A percentile compares a stretch with the other conserved stretches of the same genome.
Evolutionary conservation across 1,140 invertebrate genomes (phyloP).

Genomic region (Orchestia grillus): DNA sequence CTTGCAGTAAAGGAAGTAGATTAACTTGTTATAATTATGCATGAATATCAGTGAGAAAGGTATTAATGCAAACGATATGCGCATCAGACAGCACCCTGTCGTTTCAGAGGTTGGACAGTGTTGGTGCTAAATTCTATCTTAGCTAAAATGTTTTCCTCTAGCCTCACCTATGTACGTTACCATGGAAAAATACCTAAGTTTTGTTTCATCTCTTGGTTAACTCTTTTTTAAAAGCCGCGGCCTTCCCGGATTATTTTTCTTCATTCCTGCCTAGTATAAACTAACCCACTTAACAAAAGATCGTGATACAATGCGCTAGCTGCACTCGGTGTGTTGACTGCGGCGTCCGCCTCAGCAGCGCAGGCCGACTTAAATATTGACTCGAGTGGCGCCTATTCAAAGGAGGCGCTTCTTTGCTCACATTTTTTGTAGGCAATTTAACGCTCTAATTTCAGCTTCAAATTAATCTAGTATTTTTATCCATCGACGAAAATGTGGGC

Average conservation of each 20-base stretch:
- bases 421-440: constrained; percentile 39
- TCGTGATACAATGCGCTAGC: neutral
- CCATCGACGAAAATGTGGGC: neutral
- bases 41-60: neutral
- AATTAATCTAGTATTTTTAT: constrained; percentile 38
- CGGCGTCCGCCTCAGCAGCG: neutral
- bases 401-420: neutral
- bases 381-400: constrained; percentile 29
- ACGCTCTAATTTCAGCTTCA: constrained; percentile 32
- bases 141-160: neutral
- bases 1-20: no score
- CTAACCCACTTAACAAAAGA: constrained; percentile 1
- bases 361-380: constrained; percentile 10
- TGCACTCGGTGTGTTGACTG: neutral
- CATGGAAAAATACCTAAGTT: neutral
- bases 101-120: neutral
- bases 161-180: neutral
- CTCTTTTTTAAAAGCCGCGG: neutral
- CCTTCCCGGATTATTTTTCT: neutral
- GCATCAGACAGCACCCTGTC: neutral
- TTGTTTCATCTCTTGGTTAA: neutral
- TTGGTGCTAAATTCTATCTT: neutral
- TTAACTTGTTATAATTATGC: no score
- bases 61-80: neutral
- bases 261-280: neutral